Base-by-base conservation (phyloP, 2,113 vertebrate species). In the Chaetodon trifascialis region DNA sequence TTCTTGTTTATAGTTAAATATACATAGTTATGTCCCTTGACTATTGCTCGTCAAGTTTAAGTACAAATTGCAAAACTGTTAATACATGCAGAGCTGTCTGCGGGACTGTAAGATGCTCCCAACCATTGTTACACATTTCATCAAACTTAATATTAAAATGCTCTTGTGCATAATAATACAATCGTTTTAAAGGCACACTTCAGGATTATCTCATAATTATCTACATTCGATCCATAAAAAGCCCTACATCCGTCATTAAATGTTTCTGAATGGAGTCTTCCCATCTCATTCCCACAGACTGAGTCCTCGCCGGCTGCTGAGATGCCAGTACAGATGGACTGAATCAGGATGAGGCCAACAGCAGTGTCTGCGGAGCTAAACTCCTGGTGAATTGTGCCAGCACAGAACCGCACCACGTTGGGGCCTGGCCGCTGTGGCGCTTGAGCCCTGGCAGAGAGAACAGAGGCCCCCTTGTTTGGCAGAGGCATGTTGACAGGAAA, bases 391-490 rank as follows among this genome's bases (percentile, higher is more conserved):
- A 89, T 52, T 65, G 86, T 85, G 86, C 91, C 88, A 84, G 74
- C n/a, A 60, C 90, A 82, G 74, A 86, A 72, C 55, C 4, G 78
- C 87, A 82, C 89, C 88, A 25, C 63, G 59, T 79, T 89, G 89
- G 82, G 84, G 73, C 82, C 91, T 67, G 88, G 85, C 68, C 59
- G 62, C 73, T 73, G 69, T 25, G 55, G 59, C 64, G 73, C 89
- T 83, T 40, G 3, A 86, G 76, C 66, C 80, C 88, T 89, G 89
- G 92, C 88, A 78, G 49, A 2, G 47, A 71, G 84, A 95, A 96
- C 95, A 96, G 91, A 91, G 93, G 69, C 42, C 72, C 79, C 80
- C 88, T 95, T 96, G 95, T 95, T 95, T 90, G 87, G 83, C 90
- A 77, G 56, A 76, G 70, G 68, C 84, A 65, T 71, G 85, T 76